Conservation (phyloP, 2,888 invertebrate species). For the Pterostichus niger region DNA sequence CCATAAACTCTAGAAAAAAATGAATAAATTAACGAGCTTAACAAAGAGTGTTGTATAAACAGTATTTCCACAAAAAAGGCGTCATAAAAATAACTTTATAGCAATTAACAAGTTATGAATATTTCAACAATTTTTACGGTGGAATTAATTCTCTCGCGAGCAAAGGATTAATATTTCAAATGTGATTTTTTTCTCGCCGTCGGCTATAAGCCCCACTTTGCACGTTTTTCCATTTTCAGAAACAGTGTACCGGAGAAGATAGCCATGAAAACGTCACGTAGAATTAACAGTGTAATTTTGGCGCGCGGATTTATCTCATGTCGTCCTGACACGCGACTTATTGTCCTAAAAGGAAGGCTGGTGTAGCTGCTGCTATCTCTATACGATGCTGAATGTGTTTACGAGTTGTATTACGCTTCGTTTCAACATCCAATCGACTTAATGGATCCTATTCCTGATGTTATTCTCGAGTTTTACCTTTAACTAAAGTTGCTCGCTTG, state of each 20-base stretch:
- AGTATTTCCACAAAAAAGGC: too few relatives aligned
- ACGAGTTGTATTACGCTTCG: slow-evolving; percentile 17
- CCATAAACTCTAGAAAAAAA: too few relatives aligned
- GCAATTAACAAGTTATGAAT: slow-evolving; percentile 1
- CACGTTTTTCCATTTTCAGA: background rate
- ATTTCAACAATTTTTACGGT: background rate
- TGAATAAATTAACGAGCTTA: too few relatives aligned
- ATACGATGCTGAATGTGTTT: slow-evolving; percentile 32
- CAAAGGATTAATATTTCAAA: slow-evolving; percentile 15
- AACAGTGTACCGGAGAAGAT: background rate
- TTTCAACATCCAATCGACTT: slow-evolving; percentile 51
- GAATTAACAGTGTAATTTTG: slow-evolving; percentile 20
- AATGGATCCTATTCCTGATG: slow-evolving; percentile 28
- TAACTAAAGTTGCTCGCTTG: slow-evolving; percentile 9
- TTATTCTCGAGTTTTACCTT: slow-evolving; percentile 18
- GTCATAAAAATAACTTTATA: background rate
- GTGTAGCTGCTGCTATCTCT: slow-evolving; percentile 19
- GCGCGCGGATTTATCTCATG: slow-evolving; percentile 22
- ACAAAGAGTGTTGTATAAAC: too few relatives aligned
- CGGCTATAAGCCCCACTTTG: background rate
- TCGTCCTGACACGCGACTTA: slow-evolving; percentile 26
- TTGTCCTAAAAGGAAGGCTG: slow-evolving; percentile 19
- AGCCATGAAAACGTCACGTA: slow-evolving; percentile 1
- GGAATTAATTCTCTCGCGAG: background rate
- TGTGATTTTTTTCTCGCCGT: background rate